Percentiles rank a stretch among this genome's conserved stretches.
These are phyloP conservation scores for Encarsia formosa DNA, from an alignment of 2,888 invertebrate genomes.

Conservation along the genomic window DNA sequence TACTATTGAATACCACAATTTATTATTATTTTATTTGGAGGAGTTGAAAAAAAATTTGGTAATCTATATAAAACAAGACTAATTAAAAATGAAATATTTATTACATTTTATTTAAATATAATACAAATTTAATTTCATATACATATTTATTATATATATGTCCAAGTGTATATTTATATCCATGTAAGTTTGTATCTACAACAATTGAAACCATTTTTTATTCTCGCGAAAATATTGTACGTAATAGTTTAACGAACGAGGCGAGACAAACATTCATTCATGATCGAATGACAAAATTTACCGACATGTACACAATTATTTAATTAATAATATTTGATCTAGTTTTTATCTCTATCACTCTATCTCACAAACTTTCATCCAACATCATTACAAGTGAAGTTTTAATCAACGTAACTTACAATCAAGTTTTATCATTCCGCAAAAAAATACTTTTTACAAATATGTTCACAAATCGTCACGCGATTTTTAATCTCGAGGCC, in stretches of 20 bases:
- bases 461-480: slow-evolving; percentile 25
- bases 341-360: too few relatives aligned
- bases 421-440: slow-evolving; percentile 19
- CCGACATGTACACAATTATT: slow-evolving; percentile 23
- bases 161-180: slow-evolving; percentile 23
- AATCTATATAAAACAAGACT: slow-evolving; percentile 15
- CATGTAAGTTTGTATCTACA: slow-evolving; percentile 28
- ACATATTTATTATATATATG: too few relatives aligned
- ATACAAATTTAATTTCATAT: slow-evolving; percentile 32
- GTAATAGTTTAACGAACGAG: slow-evolving; percentile 21
- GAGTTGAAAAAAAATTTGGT: too few relatives aligned
- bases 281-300: slow-evolving; percentile 22
- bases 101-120: slow-evolving; percentile 32
- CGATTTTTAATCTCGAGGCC: slow-evolving; percentile 25
- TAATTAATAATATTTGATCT: slow-evolving; percentile 1
- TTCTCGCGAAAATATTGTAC: slow-evolving; percentile 19
- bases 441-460: slow-evolving; percentile 29
- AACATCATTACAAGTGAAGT: slow-evolving; percentile 20
- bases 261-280: slow-evolving; percentile 22
- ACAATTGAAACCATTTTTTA: slow-evolving; percentile 21
- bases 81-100: slow-evolving; percentile 32
- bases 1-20: too few relatives aligned
- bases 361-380: slow-evolving; percentile 9
- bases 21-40: too few relatives aligned
- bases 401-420: slow-evolving; percentile 17